phyloP scores from a whole-genome alignment of 2,888 invertebrate genomes.

The Alloplasta piceator region DNA sequence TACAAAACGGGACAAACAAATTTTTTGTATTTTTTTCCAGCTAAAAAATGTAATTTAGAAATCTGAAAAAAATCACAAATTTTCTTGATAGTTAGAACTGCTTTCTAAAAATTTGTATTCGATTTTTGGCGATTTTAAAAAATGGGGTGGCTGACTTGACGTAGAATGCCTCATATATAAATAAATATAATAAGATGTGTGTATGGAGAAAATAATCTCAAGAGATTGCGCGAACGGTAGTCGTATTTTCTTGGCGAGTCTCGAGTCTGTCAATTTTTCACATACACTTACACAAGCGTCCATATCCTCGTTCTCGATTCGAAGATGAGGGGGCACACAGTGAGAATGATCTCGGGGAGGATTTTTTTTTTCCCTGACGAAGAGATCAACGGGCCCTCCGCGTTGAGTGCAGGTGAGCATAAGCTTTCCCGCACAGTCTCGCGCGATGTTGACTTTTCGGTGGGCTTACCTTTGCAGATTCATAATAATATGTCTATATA shows the following conservation, averaged over 20 bases:
- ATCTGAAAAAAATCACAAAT: too few species aligned
- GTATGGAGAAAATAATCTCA: conserved; percentile 36
- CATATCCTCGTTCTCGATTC: conserved; percentile 47
- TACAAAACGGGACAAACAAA: too few species aligned
- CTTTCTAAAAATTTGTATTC: too few species aligned
- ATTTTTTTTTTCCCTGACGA: conserved; percentile 37
- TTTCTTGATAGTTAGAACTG: too few species aligned
- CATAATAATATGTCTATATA: conserved; percentile 13
- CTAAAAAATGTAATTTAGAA: too few species aligned
- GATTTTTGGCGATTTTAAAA: too few species aligned
- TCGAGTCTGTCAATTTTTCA: not conserved
- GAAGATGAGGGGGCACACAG: conserved; percentile 19
- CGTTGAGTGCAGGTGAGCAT: conserved; percentile 58
- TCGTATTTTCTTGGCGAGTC: conserved; percentile 28
- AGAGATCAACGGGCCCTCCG: conserved; percentile 52
- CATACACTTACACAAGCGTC: not conserved
- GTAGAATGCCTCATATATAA: too few species aligned
- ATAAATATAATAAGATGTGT: not conserved
- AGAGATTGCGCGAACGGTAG: conserved; percentile 36
- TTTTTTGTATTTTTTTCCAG: too few species aligned
- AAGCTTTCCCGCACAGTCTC: conserved; percentile 51
- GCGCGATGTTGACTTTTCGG: conserved; percentile 61
- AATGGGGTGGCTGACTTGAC: too few species aligned
- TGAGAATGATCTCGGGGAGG: conserved; percentile 49
- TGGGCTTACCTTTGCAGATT: conserved; percentile 47